Evolutionary conservation across 37 sponge, comb jelly and placozoan genomes (phyloP), one percentile per base, ranked within the genome.

Genomic region (Trichoplax adhaerens): DNA sequence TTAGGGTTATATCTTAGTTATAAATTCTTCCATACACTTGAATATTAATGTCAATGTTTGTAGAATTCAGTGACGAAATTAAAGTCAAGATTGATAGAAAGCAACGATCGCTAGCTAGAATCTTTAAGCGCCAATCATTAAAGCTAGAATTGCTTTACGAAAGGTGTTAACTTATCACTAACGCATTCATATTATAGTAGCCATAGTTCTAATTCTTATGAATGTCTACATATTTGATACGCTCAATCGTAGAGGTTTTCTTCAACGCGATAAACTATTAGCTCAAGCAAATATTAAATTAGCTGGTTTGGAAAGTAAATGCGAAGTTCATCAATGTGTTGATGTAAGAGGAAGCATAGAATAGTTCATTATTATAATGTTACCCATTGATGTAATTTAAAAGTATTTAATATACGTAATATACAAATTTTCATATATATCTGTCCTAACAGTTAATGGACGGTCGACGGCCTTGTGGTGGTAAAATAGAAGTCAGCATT

Each of bases 41-140:
- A 29, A 29, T 29, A 29, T 29, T 29, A 29, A 29, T 29, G 29
- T 29, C 29, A 29, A 29, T 29, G 29, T 29, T 29, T 29, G 29
- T 29, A 29, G 76, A 81, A 73, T 86, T 82, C 70, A 77, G 81
- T 50, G 51, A 74, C 7, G 58, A 76, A n/a, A 54, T 81, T 8
- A 59, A 48, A 65, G 87, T 91, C 65, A 70, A 71, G 6, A 89
- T 93, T 50, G 94, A 93, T 64, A 81, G 94, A 48, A 86, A 86
- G 75, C 77, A 81, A 8, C 72, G 82, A 48, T 76, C 82, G 51
- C 52, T 93, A 58, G 65, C 53, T 58, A 80, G 94, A 48, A 66
- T 72, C 7, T 67, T 89, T 65, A 89, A 86, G 71, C 77, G 94
- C 29, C 75, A 76, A 0, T 84, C 87, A 54, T 58, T 93, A 58